These are phyloP conservation scores for Perognathus longimembris DNA, from an alignment of 2,113 vertebrate species.

Conservation along the genomic window DNA sequence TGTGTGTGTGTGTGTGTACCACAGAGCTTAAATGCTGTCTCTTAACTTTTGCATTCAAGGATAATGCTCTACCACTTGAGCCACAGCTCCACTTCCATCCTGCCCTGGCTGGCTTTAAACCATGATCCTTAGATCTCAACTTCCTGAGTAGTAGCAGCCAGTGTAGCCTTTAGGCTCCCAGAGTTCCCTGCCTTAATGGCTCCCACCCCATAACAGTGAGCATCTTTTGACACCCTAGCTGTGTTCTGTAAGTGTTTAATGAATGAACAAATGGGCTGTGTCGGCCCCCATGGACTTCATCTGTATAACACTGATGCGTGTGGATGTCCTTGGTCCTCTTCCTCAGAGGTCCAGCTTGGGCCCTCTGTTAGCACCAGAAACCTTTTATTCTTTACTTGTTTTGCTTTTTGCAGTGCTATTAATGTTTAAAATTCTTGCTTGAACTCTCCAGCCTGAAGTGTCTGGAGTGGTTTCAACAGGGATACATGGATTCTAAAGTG, in stretches of 20 bases:
- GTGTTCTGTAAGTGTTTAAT: neutral
- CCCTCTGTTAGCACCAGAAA: neutral
- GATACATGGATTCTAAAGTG: neutral
- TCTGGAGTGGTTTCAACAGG: slow-evolving; percentile 34
- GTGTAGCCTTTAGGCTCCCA: neutral
- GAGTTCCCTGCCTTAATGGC: neutral
- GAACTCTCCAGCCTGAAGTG: neutral
- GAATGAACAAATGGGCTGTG: neutral
- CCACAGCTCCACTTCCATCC: too few species aligned
- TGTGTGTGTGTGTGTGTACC: too few species aligned
- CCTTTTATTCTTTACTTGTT: slow-evolving; percentile 35
- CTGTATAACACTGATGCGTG: accelerated
- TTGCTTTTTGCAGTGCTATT: slow-evolving; percentile 15
- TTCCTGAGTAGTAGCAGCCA: neutral
- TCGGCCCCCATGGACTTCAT: neutral
- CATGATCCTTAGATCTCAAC: too few species aligned
- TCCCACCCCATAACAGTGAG: neutral
- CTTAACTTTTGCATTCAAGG: too few species aligned
- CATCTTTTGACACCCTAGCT: neutral
- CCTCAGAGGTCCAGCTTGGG: neutral
- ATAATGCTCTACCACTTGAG: too few species aligned
- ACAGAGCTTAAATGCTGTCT: too few species aligned
- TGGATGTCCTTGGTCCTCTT: neutral
- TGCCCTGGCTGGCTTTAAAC: too few species aligned
- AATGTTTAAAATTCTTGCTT: slow-evolving; percentile 45